Conservation (phyloP, 2,113 vertebrate genomes). For the Lasiurus cinereus region DNA sequence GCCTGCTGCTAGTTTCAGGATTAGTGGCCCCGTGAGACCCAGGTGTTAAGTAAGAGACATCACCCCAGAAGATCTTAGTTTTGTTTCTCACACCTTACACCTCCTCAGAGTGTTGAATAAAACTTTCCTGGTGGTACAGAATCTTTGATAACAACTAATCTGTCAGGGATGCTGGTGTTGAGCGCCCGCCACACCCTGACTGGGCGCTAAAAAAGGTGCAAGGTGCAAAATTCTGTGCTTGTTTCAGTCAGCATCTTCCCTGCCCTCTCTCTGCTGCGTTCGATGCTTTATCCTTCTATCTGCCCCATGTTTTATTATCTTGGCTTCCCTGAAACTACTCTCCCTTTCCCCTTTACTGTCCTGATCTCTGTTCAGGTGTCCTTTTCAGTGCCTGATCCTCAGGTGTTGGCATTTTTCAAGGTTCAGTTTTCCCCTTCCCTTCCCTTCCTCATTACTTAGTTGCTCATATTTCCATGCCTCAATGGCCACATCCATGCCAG, state of each 20-base stretch:
- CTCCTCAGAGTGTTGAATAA: constrained; percentile 71
- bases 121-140: constrained; percentile 52
- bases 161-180: background rate
- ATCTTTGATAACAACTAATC: background rate
- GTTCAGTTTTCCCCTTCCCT: background rate
- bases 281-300: background rate
- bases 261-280: background rate
- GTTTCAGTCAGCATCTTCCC: background rate
- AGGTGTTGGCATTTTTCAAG: background rate
- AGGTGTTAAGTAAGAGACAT: constrained; percentile 65
- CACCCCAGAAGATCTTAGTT: constrained; percentile 44
- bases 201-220: background rate
- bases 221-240: background rate
- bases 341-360: background rate
- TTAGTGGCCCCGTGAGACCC: constrained; percentile 55
- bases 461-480: background rate
- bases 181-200: background rate
- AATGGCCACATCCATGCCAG: background rate
- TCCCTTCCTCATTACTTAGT: background rate
- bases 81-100: constrained; percentile 69
- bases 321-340: background rate
- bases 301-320: background rate
- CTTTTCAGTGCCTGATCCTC: background rate
- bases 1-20: constrained; percentile 62
- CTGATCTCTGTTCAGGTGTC: background rate